phyloP scores from a whole-genome alignment of 1,140 invertebrate genomes.

The Hycleus phaleratus region DNA sequence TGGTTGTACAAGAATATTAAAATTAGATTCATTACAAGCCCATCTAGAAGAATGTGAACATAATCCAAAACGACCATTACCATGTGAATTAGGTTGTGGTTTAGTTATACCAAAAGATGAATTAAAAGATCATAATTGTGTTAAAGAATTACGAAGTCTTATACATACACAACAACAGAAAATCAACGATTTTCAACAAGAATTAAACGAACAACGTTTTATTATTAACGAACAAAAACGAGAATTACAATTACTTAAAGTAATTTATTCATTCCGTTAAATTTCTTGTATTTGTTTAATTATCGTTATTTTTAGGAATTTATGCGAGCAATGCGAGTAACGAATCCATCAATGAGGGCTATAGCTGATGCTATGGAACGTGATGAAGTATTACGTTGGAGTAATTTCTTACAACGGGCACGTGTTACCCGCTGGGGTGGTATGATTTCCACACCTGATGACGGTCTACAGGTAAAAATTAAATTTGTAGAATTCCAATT shows the following conservation, averaged over 20 bases:
- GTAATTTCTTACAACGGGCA: constrained; percentile 72
- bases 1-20: constrained; percentile 78
- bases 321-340: constrained; percentile 81
- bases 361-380: constrained; percentile 88
- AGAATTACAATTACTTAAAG: constrained; percentile 75
- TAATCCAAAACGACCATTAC: constrained; percentile 88
- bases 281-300: not conserved
- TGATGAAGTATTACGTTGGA: constrained; percentile 89
- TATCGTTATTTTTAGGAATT: constrained; percentile 58
- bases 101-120: constrained; percentile 93
- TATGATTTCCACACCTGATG: constrained; percentile 95
- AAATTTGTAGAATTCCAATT: too few relatives aligned
- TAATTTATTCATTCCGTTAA: constrained; percentile 40
- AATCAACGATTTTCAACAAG: constrained; percentile 74
- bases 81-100: constrained; percentile 88
- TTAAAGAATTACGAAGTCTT: constrained; percentile 75
- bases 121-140: constrained; percentile 88
- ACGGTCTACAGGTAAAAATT: constrained; percentile 69
- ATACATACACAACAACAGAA: constrained; percentile 81
- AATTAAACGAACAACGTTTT: constrained; percentile 76
- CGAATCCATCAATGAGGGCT: constrained; percentile 81
- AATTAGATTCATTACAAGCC: constrained; percentile 71
- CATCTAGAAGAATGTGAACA: constrained; percentile 89
- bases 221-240: constrained; percentile 83
- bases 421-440: constrained; percentile 92